phyloP scores from a whole-genome alignment of 2,113 vertebrate genomes.

The Thunnus thynnus region DNA sequence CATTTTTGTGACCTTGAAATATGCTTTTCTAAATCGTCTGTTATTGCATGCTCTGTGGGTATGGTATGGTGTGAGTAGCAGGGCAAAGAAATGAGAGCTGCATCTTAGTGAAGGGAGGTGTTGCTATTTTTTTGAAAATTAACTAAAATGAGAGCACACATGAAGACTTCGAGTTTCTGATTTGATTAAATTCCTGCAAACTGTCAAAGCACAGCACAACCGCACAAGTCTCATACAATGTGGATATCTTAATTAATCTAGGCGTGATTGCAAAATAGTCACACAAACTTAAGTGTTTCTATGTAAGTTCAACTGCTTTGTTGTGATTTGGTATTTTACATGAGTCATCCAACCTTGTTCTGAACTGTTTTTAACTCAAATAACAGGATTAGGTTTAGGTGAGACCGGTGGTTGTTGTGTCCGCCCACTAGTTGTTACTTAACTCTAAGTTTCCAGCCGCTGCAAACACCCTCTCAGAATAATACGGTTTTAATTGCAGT shows the following conservation, averaged over 20 bases:
- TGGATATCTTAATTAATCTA: not conserved
- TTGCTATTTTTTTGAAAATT: not conserved
- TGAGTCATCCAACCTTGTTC: not conserved
- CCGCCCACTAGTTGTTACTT: slow-evolving; percentile 1
- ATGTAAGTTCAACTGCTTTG: not conserved
- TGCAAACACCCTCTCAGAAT: not conserved
- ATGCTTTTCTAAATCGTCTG: not conserved
- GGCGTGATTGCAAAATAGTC: not conserved
- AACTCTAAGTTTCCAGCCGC: not conserved
- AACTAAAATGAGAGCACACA: not conserved
- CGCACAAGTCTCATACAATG: not conserved
- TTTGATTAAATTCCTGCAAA: not conserved
- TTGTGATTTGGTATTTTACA: not conserved
- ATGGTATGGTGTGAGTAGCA: not conserved
- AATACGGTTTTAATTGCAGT: not conserved
- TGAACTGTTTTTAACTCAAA: not conserved
- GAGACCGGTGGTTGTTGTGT: not conserved
- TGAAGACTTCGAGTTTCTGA: too few species aligned
- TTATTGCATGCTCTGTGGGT: not conserved
- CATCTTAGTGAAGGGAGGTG: not conserved
- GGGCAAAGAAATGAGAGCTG: not conserved
- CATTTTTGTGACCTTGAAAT: not conserved
- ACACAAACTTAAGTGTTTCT: not conserved
- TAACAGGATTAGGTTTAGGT: slow-evolving; percentile 9
- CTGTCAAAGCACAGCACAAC: not conserved